Conservation (phyloP, 2,797 vertebrate species). For the Brachyrhaphis roseni region DNA sequence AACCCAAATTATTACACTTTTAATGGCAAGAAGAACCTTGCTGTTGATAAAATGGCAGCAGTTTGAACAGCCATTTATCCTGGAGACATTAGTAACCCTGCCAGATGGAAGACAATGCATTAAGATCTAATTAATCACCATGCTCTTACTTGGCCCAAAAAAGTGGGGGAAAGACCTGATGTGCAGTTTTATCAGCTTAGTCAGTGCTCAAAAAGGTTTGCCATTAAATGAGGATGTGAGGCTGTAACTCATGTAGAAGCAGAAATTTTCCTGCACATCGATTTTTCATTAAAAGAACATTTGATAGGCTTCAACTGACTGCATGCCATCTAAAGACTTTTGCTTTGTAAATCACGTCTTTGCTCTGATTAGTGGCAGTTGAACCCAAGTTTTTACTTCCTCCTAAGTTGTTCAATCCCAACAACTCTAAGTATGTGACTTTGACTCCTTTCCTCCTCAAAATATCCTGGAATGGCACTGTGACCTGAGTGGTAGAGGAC, state of each 20-base stretch:
- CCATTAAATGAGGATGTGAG: constrained; percentile 34
- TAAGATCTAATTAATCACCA: constrained; percentile 72
- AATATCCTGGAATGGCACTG: constrained; percentile 53
- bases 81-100: constrained; percentile 71
- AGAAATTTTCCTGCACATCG: constrained; percentile 48
- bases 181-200: constrained; percentile 58
- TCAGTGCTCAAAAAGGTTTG: constrained; percentile 51
- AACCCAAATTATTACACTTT: constrained; percentile 59
- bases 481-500: constrained; percentile 54
- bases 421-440: constrained; percentile 30
- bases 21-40: constrained; percentile 46
- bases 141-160: constrained; percentile 62
- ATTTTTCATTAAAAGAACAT: constrained; percentile 58
- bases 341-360: constrained; percentile 35
- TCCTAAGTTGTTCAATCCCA: constrained; percentile 9
- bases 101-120: constrained; percentile 73
- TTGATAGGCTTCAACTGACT: not conserved
- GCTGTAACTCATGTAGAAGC: constrained; percentile 62
- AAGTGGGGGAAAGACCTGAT: constrained; percentile 42
- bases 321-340: constrained; percentile 22
- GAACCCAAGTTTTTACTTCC: not conserved
- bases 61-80: constrained; percentile 71
- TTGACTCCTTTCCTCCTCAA: constrained; percentile 38
- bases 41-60: constrained; percentile 58
- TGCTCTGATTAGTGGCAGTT: constrained; percentile 45